phyloP scores from a whole-genome alignment of 2,797 vertebrate species.

The Falco berigora region DNA sequence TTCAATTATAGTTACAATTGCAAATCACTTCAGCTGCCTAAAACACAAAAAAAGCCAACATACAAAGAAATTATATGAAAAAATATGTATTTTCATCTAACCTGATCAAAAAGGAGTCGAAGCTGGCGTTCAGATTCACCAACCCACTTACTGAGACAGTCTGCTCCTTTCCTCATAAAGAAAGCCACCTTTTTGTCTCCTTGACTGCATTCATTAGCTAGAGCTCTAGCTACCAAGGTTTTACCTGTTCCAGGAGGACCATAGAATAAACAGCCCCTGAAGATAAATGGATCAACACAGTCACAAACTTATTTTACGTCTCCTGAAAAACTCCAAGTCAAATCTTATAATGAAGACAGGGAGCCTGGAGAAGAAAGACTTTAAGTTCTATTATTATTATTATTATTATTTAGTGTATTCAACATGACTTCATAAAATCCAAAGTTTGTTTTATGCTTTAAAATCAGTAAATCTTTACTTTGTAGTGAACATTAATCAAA shows the following conservation, averaged over 20 bases:
- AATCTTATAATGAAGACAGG: slow-evolving; percentile 52
- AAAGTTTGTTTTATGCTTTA: background rate
- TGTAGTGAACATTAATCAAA: background rate
- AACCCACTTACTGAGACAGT: slow-evolving; percentile 99
- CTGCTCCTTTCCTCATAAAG: slow-evolving; percentile 99
- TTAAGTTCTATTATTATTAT: background rate
- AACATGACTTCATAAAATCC: background rate
- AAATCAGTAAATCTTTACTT: background rate
- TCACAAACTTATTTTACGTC: slow-evolving; percentile 66
- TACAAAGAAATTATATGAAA: background rate
- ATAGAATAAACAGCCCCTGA: slow-evolving; percentile 98
- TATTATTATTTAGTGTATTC: background rate
- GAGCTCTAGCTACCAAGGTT: slow-evolving; percentile 95
- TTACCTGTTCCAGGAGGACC: slow-evolving; percentile 98
- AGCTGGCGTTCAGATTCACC: slow-evolving; percentile 98
- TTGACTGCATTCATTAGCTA: slow-evolving; percentile 97
- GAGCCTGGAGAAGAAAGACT: slow-evolving; percentile 56
- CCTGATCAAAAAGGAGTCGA: slow-evolving; percentile 98
- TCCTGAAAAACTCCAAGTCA: slow-evolving; percentile 59
- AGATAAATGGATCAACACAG: slow-evolving; percentile 64
- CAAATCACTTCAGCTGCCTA: background rate
- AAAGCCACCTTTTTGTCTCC: slow-evolving; percentile 97
- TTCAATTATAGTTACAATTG: background rate
- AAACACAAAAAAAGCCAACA: background rate
- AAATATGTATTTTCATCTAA: slow-evolving; percentile 66